Conservation (phyloP, 1,140 invertebrate genomes). For the Hyphantria cunea region DNA sequence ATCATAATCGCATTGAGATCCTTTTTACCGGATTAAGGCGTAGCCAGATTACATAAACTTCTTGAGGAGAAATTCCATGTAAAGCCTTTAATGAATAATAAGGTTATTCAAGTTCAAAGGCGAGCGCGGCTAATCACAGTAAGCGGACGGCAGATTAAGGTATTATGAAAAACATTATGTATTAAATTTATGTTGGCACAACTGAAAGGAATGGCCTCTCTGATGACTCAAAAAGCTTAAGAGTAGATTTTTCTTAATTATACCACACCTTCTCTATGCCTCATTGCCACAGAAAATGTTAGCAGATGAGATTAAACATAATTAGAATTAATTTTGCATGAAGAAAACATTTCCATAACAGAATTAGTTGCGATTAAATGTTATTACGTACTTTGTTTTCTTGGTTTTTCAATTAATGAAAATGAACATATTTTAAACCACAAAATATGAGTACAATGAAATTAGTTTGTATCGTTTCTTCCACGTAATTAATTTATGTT, state of each 20-base stretch:
- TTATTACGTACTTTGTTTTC: conserved; percentile 5
- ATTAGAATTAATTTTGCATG: conserved; percentile 18
- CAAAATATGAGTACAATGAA: neutral
- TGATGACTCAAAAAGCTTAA: conserved; percentile 10
- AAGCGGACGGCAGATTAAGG: conserved; percentile 12
- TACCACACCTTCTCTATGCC: conserved; percentile 4
- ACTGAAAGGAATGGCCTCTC: conserved; percentile 19
- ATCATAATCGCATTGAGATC: conserved; percentile 13
- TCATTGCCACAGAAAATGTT: conserved; percentile 16
- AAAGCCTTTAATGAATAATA: conserved; percentile 23
- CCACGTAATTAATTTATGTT: too few relatives aligned
- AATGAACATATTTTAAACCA: too few relatives aligned
- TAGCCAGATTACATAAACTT: conserved; percentile 5
- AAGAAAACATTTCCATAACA: conserved; percentile 19
- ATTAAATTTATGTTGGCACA: conserved; percentile 19
- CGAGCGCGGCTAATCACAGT: conserved; percentile 1
- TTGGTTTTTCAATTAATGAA: neutral
- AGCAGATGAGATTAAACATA: conserved; percentile 16
- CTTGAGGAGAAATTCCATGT: conserved; percentile 6
- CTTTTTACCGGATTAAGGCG: conserved; percentile 5
- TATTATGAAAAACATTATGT: conserved; percentile 9
- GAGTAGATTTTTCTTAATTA: conserved; percentile 25
- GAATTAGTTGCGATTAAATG: conserved; percentile 10
- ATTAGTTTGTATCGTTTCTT: neutral
- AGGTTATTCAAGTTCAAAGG: conserved; percentile 21